Conservation (phyloP, 2,113 vertebrate genomes). For the Elgaria multicarinata region DNA sequence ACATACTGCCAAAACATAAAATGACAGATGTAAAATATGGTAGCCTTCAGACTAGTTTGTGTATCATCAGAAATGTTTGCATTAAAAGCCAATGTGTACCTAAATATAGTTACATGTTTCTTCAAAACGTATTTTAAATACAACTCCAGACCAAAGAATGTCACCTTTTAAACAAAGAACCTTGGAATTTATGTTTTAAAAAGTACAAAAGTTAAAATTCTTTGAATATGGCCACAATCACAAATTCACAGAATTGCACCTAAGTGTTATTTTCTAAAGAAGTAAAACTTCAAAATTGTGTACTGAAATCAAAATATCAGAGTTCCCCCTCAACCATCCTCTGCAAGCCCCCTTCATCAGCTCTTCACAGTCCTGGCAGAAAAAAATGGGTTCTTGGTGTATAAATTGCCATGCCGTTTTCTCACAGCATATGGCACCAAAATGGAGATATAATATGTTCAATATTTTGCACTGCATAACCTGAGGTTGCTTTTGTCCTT, state of each 20-base stretch:
- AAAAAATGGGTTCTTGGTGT: not conserved
- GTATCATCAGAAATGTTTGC: not conserved
- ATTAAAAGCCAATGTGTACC: not conserved
- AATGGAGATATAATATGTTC: not conserved
- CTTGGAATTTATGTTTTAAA: not conserved
- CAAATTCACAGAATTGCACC: not conserved
- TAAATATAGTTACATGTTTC: not conserved
- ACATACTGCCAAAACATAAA: constrained; percentile 85
- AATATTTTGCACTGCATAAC: not conserved
- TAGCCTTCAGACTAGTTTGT: not conserved
- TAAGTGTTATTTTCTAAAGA: constrained; percentile 6
- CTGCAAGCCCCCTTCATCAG: not conserved
- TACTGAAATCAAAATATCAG: constrained; percentile 16
- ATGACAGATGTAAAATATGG: not conserved
- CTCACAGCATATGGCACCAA: not conserved
- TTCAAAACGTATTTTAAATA: not conserved
- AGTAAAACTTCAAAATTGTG: not conserved
- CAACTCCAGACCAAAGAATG: not conserved
- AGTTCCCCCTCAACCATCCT: not conserved
- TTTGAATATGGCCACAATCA: not conserved
- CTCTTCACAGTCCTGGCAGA: not conserved
- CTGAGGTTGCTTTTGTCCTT: not conserved
- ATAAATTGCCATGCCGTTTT: not conserved
- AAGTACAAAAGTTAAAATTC: constrained; percentile 19
- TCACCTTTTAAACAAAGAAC: not conserved